These are phyloP conservation scores for Siniperca knerii DNA, from an alignment of 2,113 vertebrate genomes.

Conservation along the genomic window DNA sequence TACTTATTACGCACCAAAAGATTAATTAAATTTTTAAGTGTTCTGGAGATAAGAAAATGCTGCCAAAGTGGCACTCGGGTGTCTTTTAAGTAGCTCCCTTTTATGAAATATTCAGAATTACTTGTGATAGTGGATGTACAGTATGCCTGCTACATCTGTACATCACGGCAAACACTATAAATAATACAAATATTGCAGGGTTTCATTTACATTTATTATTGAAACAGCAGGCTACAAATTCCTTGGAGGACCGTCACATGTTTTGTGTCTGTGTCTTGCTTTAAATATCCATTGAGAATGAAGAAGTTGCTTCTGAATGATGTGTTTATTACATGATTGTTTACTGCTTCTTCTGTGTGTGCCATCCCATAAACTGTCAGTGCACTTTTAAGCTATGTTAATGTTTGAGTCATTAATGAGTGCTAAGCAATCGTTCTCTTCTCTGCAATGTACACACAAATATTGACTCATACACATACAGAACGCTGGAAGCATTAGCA, in stretches of 20 bases:
- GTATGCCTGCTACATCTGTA: background rate
- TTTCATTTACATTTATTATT: constrained; percentile 18
- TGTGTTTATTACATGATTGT: background rate
- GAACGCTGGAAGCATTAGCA: background rate
- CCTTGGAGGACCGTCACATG: background rate
- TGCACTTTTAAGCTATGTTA: background rate
- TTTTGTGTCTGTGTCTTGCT: constrained; percentile 8
- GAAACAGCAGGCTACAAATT: background rate
- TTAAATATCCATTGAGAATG: background rate
- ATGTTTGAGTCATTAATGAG: background rate
- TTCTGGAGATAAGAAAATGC: background rate
- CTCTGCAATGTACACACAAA: background rate
- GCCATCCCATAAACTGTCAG: background rate
- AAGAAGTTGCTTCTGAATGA: background rate
- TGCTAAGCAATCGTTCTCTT: background rate
- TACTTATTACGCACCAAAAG: too few relatives aligned
- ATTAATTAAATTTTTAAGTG: background rate
- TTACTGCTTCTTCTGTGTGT: constrained; percentile 13
- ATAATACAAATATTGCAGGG: constrained; percentile 8
- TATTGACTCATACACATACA: background rate
- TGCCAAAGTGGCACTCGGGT: background rate
- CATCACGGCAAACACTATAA: constrained; percentile 2
- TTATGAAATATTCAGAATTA: constrained; percentile 16
- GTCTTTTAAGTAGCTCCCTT: background rate
- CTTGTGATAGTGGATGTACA: background rate